These are phyloP conservation scores for Xestia c-nigrum DNA, from an alignment of 2,888 invertebrate species.

Conservation along the genomic window DNA sequence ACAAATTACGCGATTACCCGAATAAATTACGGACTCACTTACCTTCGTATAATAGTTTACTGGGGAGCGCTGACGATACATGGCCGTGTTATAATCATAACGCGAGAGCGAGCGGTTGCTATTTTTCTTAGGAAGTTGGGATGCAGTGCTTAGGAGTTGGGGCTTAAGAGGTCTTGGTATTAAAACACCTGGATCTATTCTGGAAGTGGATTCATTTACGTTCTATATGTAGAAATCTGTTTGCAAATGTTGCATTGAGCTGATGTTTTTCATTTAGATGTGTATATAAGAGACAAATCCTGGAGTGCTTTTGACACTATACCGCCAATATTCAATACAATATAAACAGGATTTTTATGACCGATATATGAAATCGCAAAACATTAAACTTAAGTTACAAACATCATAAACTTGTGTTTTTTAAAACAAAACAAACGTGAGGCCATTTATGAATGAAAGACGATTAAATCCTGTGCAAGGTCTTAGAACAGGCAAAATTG, in stretches of 20 bases:
- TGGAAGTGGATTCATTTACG: background rate
- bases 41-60: constrained; percentile 72
- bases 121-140: constrained; percentile 52
- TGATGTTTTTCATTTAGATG: background rate
- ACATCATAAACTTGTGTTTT: background rate
- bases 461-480: background rate
- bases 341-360: background rate
- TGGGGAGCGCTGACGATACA: constrained; percentile 68
- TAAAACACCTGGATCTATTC: constrained; percentile 33
- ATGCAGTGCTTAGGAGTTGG: constrained; percentile 39
- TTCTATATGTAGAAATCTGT: background rate
- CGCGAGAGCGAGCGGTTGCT: constrained; percentile 34
- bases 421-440: background rate
- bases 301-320: background rate
- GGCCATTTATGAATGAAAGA: background rate
- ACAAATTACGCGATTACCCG: constrained; percentile 85
- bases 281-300: background rate
- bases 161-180: constrained; percentile 36
- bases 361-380: background rate
- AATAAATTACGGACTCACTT: constrained; percentile 82
- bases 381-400: background rate
- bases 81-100: constrained; percentile 69
- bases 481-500: background rate
- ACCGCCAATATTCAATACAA: background rate
- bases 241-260: too few relatives aligned